Conservation (phyloP, 92 coral and sea anemone genomes). For the Parazoanthus darwini region DNA sequence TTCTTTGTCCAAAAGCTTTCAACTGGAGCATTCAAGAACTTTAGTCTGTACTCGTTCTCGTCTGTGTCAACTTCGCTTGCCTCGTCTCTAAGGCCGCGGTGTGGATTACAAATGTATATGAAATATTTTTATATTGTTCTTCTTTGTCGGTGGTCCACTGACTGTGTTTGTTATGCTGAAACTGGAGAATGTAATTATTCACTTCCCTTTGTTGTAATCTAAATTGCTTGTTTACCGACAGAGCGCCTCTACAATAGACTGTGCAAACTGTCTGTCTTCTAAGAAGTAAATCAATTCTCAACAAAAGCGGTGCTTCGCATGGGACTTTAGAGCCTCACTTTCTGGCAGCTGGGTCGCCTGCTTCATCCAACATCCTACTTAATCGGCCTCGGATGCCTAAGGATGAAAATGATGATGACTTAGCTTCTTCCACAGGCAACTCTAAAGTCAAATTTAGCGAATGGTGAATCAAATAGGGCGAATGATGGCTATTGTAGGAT, state of each 20-base stretch:
- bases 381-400: no score
- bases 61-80: not conserved
- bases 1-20: not conserved
- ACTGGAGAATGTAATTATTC: not conserved
- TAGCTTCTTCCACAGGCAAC: no score
- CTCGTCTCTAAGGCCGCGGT: not conserved
- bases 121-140: not conserved
- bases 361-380: no score
- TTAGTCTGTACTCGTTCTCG: not conserved
- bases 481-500: no score
- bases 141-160: not conserved
- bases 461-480: no score
- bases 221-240: slow-evolving; percentile 29
- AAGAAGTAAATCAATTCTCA: not conserved
- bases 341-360: no score
- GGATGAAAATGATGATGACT: no score
- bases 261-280: not conserved
- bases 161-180: not conserved
- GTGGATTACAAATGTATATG: not conserved
- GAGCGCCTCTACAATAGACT: slow-evolving; percentile 12
- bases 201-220: not conserved
- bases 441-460: no score
- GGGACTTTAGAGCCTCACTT: no score
- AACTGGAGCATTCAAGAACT: not conserved
- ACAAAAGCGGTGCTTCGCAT: not conserved